Evolutionary conservation across 1,140 invertebrate genomes (phyloP), one percentile per base, ranked within the genome.

Genomic region (Sinella curviseta): DNA sequence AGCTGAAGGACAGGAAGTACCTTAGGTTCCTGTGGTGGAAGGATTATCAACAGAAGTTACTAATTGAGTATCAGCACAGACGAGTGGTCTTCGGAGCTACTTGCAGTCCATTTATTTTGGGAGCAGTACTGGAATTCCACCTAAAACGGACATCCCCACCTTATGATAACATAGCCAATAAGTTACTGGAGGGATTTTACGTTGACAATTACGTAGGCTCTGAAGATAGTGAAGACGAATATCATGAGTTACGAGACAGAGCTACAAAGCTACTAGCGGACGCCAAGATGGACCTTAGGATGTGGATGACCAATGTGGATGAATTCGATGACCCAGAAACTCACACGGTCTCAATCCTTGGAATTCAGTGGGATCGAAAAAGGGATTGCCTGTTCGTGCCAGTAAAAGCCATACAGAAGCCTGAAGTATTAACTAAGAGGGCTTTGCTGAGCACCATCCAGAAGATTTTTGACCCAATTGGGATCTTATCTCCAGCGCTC

Each of bases 41-140:
- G 57, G 57, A 26, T 4, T 12, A 60, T 26, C 3, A 16, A 16
- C 76, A 39, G 26, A 48, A 34, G 36, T 82, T 48, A 60, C 77
- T 80, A 0, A 36, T 26, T 16, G 57, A 14, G 57, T 60, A 17
- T 12, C 57, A 60, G 24, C 57, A 60, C 24, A 26, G 4, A 17
- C 14, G 57, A 17, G 57, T 60, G 3, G 14, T 26, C 4, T 60
- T 60, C 24, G 57, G 57, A 16, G 57, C 24, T 8, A 60, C 12
- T n/a, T 60, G 57, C 24, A 17, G 12, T 4, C 57, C 57, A 4
- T 60, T 60, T n/a, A 60, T 77, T 26, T 73, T 82, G 17, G 33
- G 4, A 55, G 70, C 60, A 20, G 77, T 83, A 8, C 80, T 86
- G 0, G 76, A 80, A 1, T 48, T 82, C 0, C 82, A 83, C 54